Conservation (phyloP, 2,797 vertebrate species). For the Propithecus perrieri region DNA sequence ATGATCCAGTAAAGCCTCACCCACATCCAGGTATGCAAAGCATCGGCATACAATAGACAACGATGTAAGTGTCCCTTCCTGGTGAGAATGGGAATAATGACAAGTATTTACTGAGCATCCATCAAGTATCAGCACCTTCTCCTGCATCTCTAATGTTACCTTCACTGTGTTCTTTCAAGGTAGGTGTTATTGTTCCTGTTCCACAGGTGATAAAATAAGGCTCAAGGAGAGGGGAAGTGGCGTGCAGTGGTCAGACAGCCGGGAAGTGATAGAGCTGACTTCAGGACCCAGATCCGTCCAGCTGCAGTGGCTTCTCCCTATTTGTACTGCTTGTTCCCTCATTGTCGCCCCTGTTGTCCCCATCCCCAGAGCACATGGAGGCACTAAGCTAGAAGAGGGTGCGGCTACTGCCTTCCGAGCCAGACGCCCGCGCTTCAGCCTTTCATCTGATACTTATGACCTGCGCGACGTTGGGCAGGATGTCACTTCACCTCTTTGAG, state of each 20-base stretch:
- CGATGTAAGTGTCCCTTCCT: background rate
- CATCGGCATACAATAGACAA: accelerated
- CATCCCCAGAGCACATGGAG: background rate
- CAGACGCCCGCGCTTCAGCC: background rate
- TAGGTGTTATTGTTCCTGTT: background rate
- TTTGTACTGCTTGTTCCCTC: background rate
- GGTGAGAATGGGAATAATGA: too few species aligned
- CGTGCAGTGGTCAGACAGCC: background rate
- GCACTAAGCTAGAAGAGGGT: accelerated
- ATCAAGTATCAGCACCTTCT: too few species aligned
- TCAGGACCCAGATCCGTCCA: background rate
- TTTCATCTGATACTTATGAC: background rate
- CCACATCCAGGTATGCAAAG: background rate
- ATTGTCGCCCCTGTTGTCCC: background rate
- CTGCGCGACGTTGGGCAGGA: background rate
- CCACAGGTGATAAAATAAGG: background rate
- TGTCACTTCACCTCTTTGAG: background rate
- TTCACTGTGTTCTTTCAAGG: background rate
- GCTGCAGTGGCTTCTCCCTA: background rate
- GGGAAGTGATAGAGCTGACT: too few species aligned
- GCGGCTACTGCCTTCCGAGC: background rate
- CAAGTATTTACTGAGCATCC: accelerated
- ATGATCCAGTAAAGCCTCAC: background rate
- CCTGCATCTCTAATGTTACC: accelerated
- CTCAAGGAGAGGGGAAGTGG: background rate